Base-by-base conservation (phyloP, 2,113 vertebrate species). In the Antechinus flavipes region DNA sequence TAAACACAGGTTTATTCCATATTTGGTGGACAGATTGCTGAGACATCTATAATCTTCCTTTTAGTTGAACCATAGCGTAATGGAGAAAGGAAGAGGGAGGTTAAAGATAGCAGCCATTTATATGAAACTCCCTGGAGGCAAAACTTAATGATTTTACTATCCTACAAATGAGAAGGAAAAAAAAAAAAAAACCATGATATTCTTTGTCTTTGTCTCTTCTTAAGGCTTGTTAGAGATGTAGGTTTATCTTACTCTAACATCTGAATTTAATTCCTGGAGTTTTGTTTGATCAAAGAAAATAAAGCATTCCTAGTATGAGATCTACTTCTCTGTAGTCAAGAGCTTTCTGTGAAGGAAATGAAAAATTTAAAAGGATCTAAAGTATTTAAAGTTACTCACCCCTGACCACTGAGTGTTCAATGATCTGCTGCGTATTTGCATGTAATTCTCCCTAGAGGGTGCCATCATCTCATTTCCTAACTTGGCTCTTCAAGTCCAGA, bases 381-480 rank as follows among this genome's bases (percentile, higher is more conserved):
- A 47, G 76, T 84, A 24, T 89, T 94, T 84, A 90, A 92, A 92
- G 22, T 50, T 35, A 24, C 8, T 30, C 54, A 49, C 42, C 0
- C 0, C 10, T 93, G 91, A 95, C 54, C 91, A 56, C 19, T 0
- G 89, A 42, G 3, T 26, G 53, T 10, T 27, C 49, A 50, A 10
- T 0, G 84, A 42, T 47, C 52, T 0, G 4, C 95, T 91, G 96
- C 89, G 46, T 58, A 90, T 96, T 96, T 98, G 96, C 98, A 0
- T 91, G 68, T 56, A 0, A 56, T 96, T 93, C 93, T 98, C 98
- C 96, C 98, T 98, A 99, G 98, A 98, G 98, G 99, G 99, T 98
- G 97, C 98, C 98, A 97, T 94, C 90, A 95, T 9, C 92, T 84
- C 89, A 95, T 93, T 90, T 91, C 96, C 26, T 27, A 25, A 84